Percentiles rank a stretch among this genome's conserved stretches.
Conservation (phyloP, 1,140 invertebrate species). For the Drosophila pectinifera region DNA sequence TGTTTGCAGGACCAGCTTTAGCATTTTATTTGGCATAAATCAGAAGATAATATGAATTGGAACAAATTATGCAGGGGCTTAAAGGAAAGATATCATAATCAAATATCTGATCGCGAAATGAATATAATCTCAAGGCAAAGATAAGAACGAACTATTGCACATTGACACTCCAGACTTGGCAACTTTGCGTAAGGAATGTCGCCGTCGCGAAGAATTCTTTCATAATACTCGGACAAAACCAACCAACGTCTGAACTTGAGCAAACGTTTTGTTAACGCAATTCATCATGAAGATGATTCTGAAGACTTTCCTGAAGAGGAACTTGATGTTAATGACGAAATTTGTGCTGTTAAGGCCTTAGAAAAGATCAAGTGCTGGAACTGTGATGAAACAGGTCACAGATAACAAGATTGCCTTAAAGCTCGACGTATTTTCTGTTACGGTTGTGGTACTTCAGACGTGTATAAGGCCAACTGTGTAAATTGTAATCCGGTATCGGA, state of each 20-base stretch:
- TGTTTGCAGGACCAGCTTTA: neutral
- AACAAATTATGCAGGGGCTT: too few species aligned
- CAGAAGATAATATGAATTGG: too few species aligned
- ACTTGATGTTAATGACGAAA: too few species aligned
- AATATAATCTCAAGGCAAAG: neutral
- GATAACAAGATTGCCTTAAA: too few species aligned
- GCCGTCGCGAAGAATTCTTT: neutral
- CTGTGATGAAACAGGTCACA: too few species aligned
- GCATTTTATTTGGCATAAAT: too few species aligned
- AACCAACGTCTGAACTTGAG: neutral
- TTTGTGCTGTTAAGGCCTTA: too few species aligned
- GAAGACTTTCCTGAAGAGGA: too few species aligned
- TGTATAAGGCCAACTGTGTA: conserved; percentile 1
- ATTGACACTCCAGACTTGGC: neutral
- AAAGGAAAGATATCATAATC: neutral
- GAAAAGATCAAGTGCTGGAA: too few species aligned
- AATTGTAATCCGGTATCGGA: conserved; percentile 5
- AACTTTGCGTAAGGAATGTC: neutral
- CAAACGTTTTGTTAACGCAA: neutral
- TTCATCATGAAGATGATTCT: too few species aligned
- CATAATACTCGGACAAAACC: neutral
- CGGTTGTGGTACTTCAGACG: too few species aligned
- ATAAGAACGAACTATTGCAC: neutral
- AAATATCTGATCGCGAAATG: neutral
- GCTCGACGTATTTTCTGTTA: too few species aligned